Percentiles rank a stretch among this genome's conserved stretches.
phyloP scores from a whole-genome alignment of 2,797 vertebrate species.

The Sebastes hubbsi region DNA sequence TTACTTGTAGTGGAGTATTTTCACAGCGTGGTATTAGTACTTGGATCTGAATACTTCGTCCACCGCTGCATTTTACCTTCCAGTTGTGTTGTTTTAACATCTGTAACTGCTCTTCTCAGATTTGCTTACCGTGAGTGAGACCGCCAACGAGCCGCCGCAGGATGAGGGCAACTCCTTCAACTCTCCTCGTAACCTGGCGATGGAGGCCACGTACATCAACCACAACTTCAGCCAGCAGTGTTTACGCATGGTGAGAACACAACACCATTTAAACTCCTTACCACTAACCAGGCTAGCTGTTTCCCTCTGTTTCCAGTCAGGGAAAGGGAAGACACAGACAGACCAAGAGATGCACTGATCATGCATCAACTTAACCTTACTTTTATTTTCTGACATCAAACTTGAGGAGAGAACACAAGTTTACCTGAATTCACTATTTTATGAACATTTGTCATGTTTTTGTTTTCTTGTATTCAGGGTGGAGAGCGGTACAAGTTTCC shows the following conservation, averaged over 20 bases:
- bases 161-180: conserved; percentile 98
- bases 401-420: no score
- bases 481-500: conserved; percentile 95
- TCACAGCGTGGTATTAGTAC: not conserved
- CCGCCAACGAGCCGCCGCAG: conserved; percentile 97
- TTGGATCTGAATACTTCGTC: not conserved
- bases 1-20: no score
- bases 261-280: not conserved
- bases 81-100: not conserved
- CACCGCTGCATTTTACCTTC: not conserved
- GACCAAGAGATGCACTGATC: no score
- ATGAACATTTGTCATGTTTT: not conserved
- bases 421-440: not conserved
- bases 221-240: conserved; percentile 99
- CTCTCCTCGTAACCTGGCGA: conserved; percentile 96
- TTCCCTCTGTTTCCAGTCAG: not conserved
- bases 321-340: no score
- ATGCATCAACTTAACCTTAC: rapidly evolving
- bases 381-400: no score
- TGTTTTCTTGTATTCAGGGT: conserved; percentile 76
- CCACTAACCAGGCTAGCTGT: not conserved
- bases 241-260: conserved; percentile 87
- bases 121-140: conserved; percentile 96
- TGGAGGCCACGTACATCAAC: conserved; percentile 99
- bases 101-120: conserved; percentile 76